phyloP scores from a whole-genome alignment of 2,888 invertebrate species.

The Ryuthela nishihirai region DNA sequence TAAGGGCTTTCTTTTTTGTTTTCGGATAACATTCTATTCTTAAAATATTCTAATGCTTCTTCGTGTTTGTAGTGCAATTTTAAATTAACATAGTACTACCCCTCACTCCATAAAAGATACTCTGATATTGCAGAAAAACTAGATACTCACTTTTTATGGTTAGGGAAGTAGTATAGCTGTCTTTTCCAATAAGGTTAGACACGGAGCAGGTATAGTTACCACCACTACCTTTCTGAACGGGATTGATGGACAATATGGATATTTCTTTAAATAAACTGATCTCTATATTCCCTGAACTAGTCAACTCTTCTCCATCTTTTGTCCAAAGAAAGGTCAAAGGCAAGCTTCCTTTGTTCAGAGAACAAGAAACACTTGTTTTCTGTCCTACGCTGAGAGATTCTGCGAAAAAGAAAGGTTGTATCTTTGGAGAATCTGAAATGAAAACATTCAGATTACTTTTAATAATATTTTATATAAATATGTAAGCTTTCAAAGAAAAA shows the following conservation, averaged over 20 bases:
- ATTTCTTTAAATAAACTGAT: slow-evolving; percentile 7
- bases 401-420: slow-evolving; percentile 34
- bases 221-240: slow-evolving; percentile 15
- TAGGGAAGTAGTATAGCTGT: slow-evolving; percentile 23
- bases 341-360: slow-evolving; percentile 32
- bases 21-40: too few relatives aligned
- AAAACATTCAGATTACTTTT: too few relatives aligned
- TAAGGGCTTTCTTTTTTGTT: too few relatives aligned
- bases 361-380: slow-evolving; percentile 37
- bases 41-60: too few relatives aligned
- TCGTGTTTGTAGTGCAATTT: too few relatives aligned
- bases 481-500: too few relatives aligned
- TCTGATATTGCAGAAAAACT: neutral
- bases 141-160: slow-evolving; percentile 35
- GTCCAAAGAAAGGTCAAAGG: slow-evolving; percentile 30
- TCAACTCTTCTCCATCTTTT: slow-evolving; percentile 16
- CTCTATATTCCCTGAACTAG: slow-evolving; percentile 7
- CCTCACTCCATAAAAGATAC: neutral
- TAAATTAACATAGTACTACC: too few relatives aligned
- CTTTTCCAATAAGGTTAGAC: slow-evolving; percentile 28
- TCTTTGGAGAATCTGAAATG: slow-evolving; percentile 12
- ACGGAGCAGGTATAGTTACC: slow-evolving; percentile 33
- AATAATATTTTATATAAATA: too few relatives aligned
- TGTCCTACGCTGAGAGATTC: slow-evolving; percentile 18
- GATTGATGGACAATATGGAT: slow-evolving; percentile 8